A percentile compares a stretch with the other conserved stretches of the same genome.
These are phyloP conservation scores for Drosophila ohnishii DNA, from an alignment of 1,140 invertebrate species.

Conservation along the genomic window DNA sequence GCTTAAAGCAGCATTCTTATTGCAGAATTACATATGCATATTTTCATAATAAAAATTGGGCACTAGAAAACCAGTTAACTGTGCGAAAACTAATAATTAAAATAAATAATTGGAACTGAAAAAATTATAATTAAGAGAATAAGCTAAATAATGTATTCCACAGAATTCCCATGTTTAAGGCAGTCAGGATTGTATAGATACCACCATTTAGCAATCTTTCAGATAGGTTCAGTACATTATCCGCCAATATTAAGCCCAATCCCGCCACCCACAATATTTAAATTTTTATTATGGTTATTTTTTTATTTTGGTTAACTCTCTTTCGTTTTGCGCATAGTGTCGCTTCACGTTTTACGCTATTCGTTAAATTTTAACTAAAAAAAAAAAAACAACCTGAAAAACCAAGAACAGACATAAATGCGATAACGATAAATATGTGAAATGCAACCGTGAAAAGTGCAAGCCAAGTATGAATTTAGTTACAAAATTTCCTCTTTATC, in stretches of 20 bases:
- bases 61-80: too few relatives aligned
- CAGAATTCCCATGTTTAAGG: not conserved
- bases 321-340: constrained; percentile 63
- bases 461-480: constrained; percentile 80
- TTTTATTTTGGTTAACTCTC: constrained; percentile 12
- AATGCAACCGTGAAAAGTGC: constrained; percentile 75
- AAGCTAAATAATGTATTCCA: not conserved
- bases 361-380: constrained; percentile 28
- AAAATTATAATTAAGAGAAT: not conserved
- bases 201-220: too few relatives aligned
- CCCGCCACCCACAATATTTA: constrained; percentile 27
- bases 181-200: not conserved
- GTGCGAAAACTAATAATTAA: too few relatives aligned
- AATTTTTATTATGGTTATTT: constrained; percentile 13
- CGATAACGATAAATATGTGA: constrained; percentile 66
- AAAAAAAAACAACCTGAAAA: constrained; percentile 34
- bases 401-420: constrained; percentile 62
- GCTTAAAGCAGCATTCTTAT: not conserved
- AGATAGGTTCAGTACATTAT: constrained; percentile 12
- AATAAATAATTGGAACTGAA: not conserved
- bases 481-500: constrained; percentile 83
- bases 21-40: too few relatives aligned
- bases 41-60: too few relatives aligned
- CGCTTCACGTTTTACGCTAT: constrained; percentile 65
- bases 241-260: constrained; percentile 6